A percentile compares a stretch with the other conserved stretches of the same genome.
Evolutionary conservation across 2,113 vertebrate genomes (phyloP).

Genomic region (Benitochromis conjunctus): DNA sequence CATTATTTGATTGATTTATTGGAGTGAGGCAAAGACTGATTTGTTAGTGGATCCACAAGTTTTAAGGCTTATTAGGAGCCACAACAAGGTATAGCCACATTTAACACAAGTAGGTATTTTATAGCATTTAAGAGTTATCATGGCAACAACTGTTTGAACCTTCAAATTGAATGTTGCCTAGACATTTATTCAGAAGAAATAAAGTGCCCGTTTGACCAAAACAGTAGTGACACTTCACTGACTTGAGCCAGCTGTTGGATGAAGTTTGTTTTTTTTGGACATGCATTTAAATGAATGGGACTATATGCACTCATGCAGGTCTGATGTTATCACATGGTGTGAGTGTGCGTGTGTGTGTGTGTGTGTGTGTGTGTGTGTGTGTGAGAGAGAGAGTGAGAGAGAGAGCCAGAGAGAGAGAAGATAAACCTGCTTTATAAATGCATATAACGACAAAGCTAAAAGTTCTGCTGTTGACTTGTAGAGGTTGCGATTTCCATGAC

Average conservation of each 20-base stretch:
- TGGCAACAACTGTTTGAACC: not conserved
- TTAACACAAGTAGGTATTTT: not conserved
- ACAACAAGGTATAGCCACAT: not conserved
- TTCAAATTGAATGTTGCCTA: not conserved
- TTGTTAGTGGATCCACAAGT: not conserved
- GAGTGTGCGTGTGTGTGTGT: rapidly evolving
- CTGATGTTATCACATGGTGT: not conserved
- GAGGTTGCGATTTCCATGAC: not conserved
- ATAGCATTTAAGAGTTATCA: not conserved
- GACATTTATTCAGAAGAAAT: not conserved
- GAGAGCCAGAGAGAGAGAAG: not conserved
- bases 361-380: not conserved
- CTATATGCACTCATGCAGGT: not conserved
- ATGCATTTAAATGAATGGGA: not conserved
- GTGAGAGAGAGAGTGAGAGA: rapidly evolving
- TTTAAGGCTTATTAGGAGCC: not conserved
- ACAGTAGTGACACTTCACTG: not conserved
- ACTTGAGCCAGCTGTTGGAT: not conserved
- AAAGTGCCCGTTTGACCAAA: not conserved
- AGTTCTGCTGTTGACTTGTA: not conserved
- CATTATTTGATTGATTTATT: not conserved
- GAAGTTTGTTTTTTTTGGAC: not conserved
- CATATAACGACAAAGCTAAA: not conserved
- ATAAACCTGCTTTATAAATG: not conserved
- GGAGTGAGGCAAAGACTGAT: not conserved